Evolutionary conservation across 1,140 invertebrate genomes (phyloP), one percentile per base, ranked within the genome.

Genomic region (Schlechtendalia chinensis): DNA sequence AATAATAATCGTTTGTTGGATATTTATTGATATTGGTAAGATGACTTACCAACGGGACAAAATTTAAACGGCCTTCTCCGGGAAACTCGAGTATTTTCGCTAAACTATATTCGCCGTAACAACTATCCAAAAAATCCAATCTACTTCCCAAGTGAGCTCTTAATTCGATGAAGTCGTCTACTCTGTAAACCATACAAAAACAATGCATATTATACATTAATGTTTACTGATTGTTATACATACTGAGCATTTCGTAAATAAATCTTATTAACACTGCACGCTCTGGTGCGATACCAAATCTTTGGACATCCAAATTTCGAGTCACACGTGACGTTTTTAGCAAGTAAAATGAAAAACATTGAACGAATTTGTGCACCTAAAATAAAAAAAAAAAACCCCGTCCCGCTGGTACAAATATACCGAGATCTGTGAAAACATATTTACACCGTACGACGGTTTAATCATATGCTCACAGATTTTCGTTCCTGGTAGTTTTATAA

Each of bases 61-160:
- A 63, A 19, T 61, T 50, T 8, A 79, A 5, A 1, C 75, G 75
- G 4, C 19, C 39, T 6, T 79, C 16, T 0, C 75, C 75, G 10
- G 75, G 75, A 19, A 16, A 79, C 39, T 47, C 39, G 1, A 79
- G 58, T 29, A 79, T 59, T 50, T 61, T 59, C 10, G 58, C 75
- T 10, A 79, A 63, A 29, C 75, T 59, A 27, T 63, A 79, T 50
- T 79, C 58, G 4, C 75, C 75, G 22, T 79, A 79, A 11, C 17
- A 63, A 11, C 12, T 27, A 14, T 79, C 75, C 45, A 79, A 17
- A 47, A 61, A 61, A 27, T 79, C 22, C 27, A 79, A 50, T 50
- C 58, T 22, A 0, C 61, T 11, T 17, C 58, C 45, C 39, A 79
- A 50, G 1, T 19, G 19, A 5, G 32, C 39, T 10, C 75, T 79